Conservation (phyloP, 92 coral and sea anemone species). For the Epizoanthus stellaris region DNA sequence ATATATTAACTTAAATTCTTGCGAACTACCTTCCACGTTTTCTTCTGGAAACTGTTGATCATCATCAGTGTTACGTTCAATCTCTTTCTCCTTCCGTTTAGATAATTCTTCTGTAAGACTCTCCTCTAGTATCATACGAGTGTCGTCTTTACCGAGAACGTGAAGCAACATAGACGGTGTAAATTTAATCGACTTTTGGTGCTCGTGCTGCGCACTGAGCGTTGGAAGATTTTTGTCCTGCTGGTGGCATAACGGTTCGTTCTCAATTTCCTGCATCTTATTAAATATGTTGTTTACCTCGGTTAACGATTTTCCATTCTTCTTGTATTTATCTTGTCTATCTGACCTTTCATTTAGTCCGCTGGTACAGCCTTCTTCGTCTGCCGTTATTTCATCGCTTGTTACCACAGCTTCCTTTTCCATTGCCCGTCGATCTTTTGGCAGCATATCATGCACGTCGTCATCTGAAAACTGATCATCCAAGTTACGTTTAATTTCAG, state of each 20-base stretch:
- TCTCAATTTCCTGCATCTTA: neutral
- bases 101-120: neutral
- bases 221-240: neutral
- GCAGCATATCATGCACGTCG: neutral
- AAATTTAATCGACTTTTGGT: neutral
- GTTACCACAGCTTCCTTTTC: neutral
- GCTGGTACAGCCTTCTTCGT: neutral
- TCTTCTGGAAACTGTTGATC: conserved; percentile 15
- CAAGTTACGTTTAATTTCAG: neutral
- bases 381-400: neutral
- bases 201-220: neutral
- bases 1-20: neutral
- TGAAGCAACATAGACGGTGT: neutral
- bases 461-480: neutral
- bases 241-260: neutral
- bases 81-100: neutral
- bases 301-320: neutral
- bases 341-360: neutral
- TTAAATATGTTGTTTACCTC: neutral
- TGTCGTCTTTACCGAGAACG: neutral
- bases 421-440: neutral
- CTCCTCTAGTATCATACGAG: neutral
- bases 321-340: neutral
- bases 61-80: conserved; percentile 11
- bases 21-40: neutral